Conservation (phyloP, 2,888 invertebrate species). For the Abrostola triplasia region DNA sequence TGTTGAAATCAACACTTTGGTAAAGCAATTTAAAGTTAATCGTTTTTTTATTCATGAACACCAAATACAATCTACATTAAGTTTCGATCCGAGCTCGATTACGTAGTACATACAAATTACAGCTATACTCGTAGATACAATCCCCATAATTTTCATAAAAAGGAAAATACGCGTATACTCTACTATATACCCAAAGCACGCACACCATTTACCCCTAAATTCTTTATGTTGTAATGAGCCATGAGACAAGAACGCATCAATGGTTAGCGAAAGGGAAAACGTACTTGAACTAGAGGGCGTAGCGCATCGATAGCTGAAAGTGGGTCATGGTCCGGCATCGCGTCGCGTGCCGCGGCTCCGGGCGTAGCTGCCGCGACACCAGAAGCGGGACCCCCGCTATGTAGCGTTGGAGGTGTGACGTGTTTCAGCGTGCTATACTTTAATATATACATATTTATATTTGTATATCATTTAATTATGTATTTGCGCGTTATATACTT, state of each 20-base stretch:
- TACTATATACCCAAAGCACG: slow-evolving; percentile 23
- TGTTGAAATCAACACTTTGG: too few relatives aligned
- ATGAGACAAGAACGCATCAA: slow-evolving; percentile 63
- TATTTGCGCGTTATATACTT: too few relatives aligned
- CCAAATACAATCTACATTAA: too few relatives aligned
- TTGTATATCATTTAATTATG: not conserved
- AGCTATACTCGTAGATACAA: too few relatives aligned
- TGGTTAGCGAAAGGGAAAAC: slow-evolving; percentile 73
- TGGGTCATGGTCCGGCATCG: slow-evolving; percentile 76
- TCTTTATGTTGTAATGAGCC: slow-evolving; percentile 42
- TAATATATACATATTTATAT: not conserved
- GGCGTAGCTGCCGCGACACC: slow-evolving; percentile 40
- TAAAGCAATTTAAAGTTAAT: too few relatives aligned
- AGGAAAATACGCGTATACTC: slow-evolving; percentile 20
- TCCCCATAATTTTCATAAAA: slow-evolving; percentile 11
- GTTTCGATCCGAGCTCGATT: too few relatives aligned
- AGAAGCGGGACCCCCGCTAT: slow-evolving; percentile 18
- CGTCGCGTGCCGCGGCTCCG: slow-evolving; percentile 63
- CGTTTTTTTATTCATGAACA: too few relatives aligned
- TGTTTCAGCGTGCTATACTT: slow-evolving; percentile 1
- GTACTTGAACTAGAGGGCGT: slow-evolving; percentile 74
- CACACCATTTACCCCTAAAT: slow-evolving; percentile 25
- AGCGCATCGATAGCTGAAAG: slow-evolving; percentile 76
- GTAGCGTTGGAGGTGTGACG: slow-evolving; percentile 8
- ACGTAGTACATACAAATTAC: too few relatives aligned